Conservation (phyloP, 2,888 invertebrate species). For the Drosophila ustulata region DNA sequence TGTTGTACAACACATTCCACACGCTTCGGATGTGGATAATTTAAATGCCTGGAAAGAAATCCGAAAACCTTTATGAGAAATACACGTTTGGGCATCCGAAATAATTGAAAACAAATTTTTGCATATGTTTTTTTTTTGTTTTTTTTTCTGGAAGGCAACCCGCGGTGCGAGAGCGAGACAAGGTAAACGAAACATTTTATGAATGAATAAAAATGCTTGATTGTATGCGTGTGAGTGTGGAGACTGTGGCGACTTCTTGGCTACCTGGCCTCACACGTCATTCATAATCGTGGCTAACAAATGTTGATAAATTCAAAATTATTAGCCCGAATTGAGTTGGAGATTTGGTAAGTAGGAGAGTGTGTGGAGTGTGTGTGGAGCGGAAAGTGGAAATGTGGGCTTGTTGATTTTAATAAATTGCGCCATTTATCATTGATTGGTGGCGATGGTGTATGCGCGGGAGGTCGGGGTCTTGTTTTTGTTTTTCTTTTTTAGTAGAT, state of each 20-base stretch:
- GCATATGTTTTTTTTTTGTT: slow-evolving; percentile 31
- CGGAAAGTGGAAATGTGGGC: slow-evolving; percentile 37
- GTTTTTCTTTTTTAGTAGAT: slow-evolving; percentile 3
- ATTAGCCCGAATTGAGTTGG: slow-evolving; percentile 65
- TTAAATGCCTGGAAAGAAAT: slow-evolving; percentile 13
- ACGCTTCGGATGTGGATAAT: not conserved
- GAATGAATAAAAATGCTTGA: slow-evolving; percentile 60
- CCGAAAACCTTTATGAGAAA: slow-evolving; percentile 32
- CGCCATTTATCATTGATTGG: slow-evolving; percentile 70
- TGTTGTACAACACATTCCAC: slow-evolving; percentile 49
- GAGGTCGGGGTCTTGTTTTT: not conserved
- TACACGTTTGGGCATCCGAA: slow-evolving; percentile 26
- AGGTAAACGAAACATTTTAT: slow-evolving; percentile 55
- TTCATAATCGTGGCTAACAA: slow-evolving; percentile 79
- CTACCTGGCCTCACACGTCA: slow-evolving; percentile 76
- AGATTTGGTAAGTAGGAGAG: slow-evolving; percentile 13
- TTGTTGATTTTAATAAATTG: slow-evolving; percentile 79
- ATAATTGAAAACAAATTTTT: slow-evolving; percentile 64
- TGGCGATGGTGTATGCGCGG: not conserved
- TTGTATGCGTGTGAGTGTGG: not conserved
- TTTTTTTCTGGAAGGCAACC: slow-evolving; percentile 33
- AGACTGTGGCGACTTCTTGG: slow-evolving; percentile 60
- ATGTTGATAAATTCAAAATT: slow-evolving; percentile 80
- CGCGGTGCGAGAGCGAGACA: slow-evolving; percentile 41
- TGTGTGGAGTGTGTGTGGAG: not conserved